Percentiles rank a stretch among this genome's conserved stretches.
These are phyloP conservation scores for Mesorhabditis belari DNA, from an alignment of 2,888 invertebrate genomes.

Conservation along the genomic window DNA sequence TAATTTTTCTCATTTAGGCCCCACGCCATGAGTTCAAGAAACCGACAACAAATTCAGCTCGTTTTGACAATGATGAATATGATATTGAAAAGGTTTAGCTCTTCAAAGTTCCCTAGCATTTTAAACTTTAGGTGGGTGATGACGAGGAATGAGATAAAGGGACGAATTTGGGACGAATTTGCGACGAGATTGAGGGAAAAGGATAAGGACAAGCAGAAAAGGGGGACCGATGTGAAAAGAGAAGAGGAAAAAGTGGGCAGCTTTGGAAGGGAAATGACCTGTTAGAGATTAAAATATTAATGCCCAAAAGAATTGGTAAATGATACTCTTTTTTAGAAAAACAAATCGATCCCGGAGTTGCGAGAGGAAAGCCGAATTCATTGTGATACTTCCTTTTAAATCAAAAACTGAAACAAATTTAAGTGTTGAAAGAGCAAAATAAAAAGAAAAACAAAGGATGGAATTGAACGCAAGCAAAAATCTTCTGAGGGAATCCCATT, in stretches of 20 bases:
- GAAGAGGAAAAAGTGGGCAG: constrained; percentile 57
- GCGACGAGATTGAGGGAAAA: constrained; percentile 76
- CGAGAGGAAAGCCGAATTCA: constrained; percentile 79
- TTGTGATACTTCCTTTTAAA: too few species aligned
- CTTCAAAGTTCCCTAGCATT: not conserved
- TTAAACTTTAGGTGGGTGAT: too few species aligned
- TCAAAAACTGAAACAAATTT: too few species aligned
- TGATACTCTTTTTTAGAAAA: constrained; percentile 9
- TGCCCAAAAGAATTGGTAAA: not conserved
- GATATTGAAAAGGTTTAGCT: constrained; percentile 19
- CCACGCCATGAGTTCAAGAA: too few species aligned
- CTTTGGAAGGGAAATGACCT: constrained; percentile 33
- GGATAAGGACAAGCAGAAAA: constrained; percentile 80
- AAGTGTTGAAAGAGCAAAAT: too few species aligned
- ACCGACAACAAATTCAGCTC: constrained; percentile 1
- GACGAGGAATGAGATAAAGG: constrained; percentile 59
- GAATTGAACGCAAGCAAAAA: too few species aligned
- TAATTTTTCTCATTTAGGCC: too few species aligned
- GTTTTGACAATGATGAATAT: constrained; percentile 16
- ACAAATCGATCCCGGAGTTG: constrained; percentile 58
- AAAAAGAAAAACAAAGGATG: too few species aligned
- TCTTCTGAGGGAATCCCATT: too few species aligned
- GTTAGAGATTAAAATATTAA: not conserved
- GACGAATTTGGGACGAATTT: constrained; percentile 78
- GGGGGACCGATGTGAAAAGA: constrained; percentile 31